Conservation (phyloP, 2,113 vertebrate species). For the Pelusios castaneus region DNA sequence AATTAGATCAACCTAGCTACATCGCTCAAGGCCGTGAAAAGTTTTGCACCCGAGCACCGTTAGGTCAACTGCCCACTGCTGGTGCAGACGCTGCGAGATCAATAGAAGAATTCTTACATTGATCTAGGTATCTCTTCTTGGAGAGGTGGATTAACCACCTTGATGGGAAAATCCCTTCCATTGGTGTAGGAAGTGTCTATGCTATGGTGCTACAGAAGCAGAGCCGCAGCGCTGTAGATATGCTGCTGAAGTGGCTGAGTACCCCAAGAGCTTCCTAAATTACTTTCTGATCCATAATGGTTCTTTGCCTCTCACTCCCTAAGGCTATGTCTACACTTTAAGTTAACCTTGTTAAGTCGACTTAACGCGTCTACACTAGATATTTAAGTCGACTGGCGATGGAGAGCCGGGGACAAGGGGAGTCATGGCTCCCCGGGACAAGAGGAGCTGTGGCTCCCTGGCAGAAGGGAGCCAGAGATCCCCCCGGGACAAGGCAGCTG, state of each 20-base stretch:
- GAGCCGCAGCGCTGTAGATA: not conserved
- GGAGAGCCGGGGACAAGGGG: no score
- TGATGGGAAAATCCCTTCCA: not conserved
- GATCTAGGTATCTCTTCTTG: not conserved
- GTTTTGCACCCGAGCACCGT: not conserved
- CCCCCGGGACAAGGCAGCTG: no score
- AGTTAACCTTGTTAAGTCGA: no score
- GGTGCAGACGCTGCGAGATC: not conserved
- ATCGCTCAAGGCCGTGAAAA: not conserved
- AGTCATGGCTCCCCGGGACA: no score
- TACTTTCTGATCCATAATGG: not conserved
- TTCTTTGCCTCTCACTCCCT: not conserved
- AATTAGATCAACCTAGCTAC: not conserved
- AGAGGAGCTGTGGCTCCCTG: no score
- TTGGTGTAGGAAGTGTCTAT: not conserved
- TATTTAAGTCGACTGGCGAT: no score
- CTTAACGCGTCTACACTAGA: no score
- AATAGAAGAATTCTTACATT: not conserved
- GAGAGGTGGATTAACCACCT: not conserved
- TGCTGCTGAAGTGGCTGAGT: not conserved
- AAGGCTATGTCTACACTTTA: no score
- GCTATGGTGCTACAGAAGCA: not conserved
- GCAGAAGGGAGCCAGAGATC: no score
- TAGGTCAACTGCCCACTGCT: not conserved
- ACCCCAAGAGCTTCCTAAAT: not conserved